Evolutionary conservation across 2,888 invertebrate species (phyloP).

Genomic region (Catocala sponsa): DNA sequence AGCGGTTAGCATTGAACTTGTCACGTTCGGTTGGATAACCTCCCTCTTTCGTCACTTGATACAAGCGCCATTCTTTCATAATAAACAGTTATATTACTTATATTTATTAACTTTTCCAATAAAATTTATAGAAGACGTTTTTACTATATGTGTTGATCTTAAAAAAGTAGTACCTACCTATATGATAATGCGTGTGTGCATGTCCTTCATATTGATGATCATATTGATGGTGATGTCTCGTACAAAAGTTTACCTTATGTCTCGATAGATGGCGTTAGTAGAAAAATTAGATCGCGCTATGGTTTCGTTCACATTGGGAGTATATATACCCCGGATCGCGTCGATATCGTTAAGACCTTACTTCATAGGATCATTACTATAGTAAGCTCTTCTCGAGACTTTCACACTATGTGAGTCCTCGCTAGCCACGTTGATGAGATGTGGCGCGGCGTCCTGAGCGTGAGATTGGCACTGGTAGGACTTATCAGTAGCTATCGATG

Average conservation of each 20-base stretch:
- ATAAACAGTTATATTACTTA: neutral
- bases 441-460: conserved; percentile 4
- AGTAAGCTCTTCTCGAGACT: neutral
- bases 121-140: too few species aligned
- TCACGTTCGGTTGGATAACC: conserved; percentile 41
- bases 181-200: too few species aligned
- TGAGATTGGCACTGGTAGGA: neutral
- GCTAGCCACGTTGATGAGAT: neutral
- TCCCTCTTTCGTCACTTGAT: conserved; percentile 10
- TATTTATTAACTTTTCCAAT: too few species aligned
- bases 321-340: too few species aligned
- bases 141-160: too few species aligned
- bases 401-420: neutral
- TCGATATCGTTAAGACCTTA: neutral
- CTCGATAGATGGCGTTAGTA: too few species aligned
- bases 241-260: too few species aligned
- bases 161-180: too few species aligned
- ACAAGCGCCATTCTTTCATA: neutral
- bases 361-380: conserved; percentile 5
- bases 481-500: neutral
- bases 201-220: too few species aligned
- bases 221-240: too few species aligned
- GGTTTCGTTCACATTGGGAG: too few species aligned
- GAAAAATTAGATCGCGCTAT: too few species aligned
- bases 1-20: conserved; percentile 64